phyloP scores from a whole-genome alignment of 2,113 vertebrate species.

The Probosciger aterrimus region DNA sequence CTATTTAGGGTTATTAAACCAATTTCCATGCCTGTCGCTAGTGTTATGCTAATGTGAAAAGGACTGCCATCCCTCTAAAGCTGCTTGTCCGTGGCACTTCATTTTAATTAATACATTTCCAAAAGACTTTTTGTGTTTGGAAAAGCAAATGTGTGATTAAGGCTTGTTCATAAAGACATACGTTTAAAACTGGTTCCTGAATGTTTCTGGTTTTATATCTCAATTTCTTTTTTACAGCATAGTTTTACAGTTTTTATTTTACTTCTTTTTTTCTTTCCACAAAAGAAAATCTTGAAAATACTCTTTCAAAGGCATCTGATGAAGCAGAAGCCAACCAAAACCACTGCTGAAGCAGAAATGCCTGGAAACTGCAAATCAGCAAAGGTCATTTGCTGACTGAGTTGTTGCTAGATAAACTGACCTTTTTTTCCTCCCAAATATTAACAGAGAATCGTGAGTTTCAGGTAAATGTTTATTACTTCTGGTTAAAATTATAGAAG shows the following conservation, averaged over 20 bases:
- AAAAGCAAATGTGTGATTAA: slow-evolving; percentile 57
- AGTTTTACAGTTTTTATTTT: background rate
- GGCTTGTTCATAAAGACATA: slow-evolving; percentile 42
- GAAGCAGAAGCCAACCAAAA: background rate
- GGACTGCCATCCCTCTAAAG: slow-evolving; percentile 23
- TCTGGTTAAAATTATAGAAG: background rate
- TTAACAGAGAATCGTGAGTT: background rate
- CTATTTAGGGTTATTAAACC: slow-evolving; percentile 82
- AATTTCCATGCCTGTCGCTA: slow-evolving; percentile 81
- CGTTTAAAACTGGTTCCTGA: slow-evolving; percentile 39
- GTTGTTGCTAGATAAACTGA: background rate
- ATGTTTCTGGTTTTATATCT: slow-evolving; percentile 50
- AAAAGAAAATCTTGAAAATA: background rate
- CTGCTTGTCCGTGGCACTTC: slow-evolving; percentile 45
- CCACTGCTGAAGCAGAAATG: slow-evolving; percentile 35
- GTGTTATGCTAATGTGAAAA: slow-evolving; percentile 70
- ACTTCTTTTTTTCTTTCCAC: background rate
- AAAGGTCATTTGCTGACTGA: background rate
- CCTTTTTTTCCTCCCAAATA: no score
- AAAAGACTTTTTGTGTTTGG: slow-evolving; percentile 63
- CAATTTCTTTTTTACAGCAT: background rate
- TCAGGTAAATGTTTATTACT: background rate
- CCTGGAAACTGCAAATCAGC: slow-evolving; percentile 7
- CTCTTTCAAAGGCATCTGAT: background rate
- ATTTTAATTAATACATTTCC: slow-evolving; percentile 65